phyloP scores from a whole-genome alignment of 2,888 invertebrate species.

The Heliconius hortense region DNA sequence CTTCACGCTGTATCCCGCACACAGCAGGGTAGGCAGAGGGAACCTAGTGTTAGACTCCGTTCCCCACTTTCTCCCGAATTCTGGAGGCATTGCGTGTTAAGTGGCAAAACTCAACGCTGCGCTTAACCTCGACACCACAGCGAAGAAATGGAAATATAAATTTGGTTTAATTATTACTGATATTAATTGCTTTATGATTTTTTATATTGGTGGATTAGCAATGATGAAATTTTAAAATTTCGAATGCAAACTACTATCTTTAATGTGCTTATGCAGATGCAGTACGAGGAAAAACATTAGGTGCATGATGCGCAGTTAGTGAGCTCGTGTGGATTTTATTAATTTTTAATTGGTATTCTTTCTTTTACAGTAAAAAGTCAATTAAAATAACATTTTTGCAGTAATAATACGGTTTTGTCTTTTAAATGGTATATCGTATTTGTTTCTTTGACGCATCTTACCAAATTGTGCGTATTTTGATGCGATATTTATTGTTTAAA shows the following conservation, averaged over 20 bases:
- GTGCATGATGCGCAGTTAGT: slow-evolving; percentile 13
- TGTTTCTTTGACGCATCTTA: not conserved
- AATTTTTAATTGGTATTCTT: not conserved
- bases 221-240: not conserved
- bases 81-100: too few species aligned
- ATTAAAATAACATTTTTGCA: not conserved
- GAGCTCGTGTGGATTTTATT: not conserved
- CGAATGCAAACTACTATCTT: not conserved
- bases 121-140: too few species aligned
- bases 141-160: too few species aligned
- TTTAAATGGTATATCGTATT: not conserved
- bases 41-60: too few species aligned
- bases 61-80: too few species aligned
- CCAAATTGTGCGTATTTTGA: not conserved
- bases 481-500: not conserved
- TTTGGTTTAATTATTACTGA: slow-evolving; percentile 41
- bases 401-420: not conserved
- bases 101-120: too few species aligned
- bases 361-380: not conserved
- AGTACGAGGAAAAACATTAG: slow-evolving; percentile 3
- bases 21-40: too few species aligned
- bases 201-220: slow-evolving; percentile 25
- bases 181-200: slow-evolving; percentile 53
- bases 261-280: not conserved
- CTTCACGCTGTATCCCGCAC: too few species aligned